Conservation (phyloP, 1,140 invertebrate species). For the Microplitis demolitor region DNA sequence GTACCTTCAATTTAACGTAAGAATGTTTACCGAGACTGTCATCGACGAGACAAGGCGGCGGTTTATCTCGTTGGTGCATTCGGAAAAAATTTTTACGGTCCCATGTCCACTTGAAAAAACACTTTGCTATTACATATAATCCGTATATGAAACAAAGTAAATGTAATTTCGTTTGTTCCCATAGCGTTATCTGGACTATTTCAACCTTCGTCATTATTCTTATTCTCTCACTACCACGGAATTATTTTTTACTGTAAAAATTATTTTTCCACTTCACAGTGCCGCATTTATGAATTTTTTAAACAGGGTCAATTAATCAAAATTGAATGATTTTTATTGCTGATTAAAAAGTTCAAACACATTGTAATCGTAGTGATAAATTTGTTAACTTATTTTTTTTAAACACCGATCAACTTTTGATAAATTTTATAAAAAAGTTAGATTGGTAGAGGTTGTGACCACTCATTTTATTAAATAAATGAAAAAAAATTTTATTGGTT, state of each 20-base stretch:
- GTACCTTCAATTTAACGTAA: constrained; percentile 70
- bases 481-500: background rate
- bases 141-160: constrained; percentile 62
- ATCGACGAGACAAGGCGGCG: constrained; percentile 67
- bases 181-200: constrained; percentile 59
- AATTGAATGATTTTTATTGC: too few species aligned
- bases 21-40: constrained; percentile 67
- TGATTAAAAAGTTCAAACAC: too few species aligned
- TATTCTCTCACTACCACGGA: background rate
- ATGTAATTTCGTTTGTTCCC: constrained; percentile 59
- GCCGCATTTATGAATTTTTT: too few species aligned
- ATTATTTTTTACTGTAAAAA: background rate
- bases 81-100: constrained; percentile 58
- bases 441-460: too few species aligned
- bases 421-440: too few species aligned
- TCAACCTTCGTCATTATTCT: constrained; percentile 32
- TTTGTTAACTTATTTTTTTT: too few species aligned
- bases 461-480: background rate
- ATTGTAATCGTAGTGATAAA: too few species aligned
- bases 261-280: background rate
- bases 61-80: constrained; percentile 62
- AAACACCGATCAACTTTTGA: too few species aligned
- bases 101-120: constrained; percentile 62
- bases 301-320: too few species aligned
- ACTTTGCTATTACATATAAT: constrained; percentile 60